Evolutionary conservation across 2,113 vertebrate genomes (phyloP), one percentile per base, ranked within the genome.

Genomic region (Aegypius monachus): DNA sequence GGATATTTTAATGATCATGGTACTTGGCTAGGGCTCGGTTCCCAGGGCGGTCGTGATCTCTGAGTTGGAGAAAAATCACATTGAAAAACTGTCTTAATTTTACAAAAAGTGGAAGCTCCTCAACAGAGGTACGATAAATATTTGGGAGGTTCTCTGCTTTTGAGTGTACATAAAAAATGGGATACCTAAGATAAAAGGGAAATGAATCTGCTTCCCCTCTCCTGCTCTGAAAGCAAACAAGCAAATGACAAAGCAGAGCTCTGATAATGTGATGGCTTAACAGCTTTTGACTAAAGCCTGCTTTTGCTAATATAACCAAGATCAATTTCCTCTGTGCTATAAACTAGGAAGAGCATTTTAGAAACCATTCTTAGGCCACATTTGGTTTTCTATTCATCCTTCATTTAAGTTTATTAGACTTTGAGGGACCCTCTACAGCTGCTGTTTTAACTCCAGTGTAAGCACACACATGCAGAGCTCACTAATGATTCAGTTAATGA

Each of bases 401-500:
- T 90, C 96, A 93, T 92, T 94, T 68, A 58, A 81, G 90, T 96
- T 95, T 90, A 93, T 95, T 90, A 95, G 96, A 87, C 93, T 96
- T 92, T 32, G 85, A 96, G 97, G 86, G 62, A 88, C 94, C 45
- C 88, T 95, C 42, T 88, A 8, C 55, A 94, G 95, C 97, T 86
- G 95, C 96, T 71, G 90, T 55, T 94, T 75, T n/a, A 92, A 80
- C 79, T 95, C 90, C 71, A 70, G 62, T 0, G 4, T 27, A 13
- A 94, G 92, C 6, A 31, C 9, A 13, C 90, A 27, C 40, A 79
- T 17, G 87, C 96, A 73, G 93, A 94, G 95, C 82, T 95, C 50
- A 0, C 92, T 96, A 94, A 95, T 88, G 92, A 59, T 38, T 87
- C 79, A 0, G 50, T 86, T 96, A 95, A 93, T 94, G 95, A 95